These are phyloP conservation scores for Crambe crambe DNA, from an alignment of 37 sponge, comb jelly and placozoan species.

Conservation along the genomic window DNA sequence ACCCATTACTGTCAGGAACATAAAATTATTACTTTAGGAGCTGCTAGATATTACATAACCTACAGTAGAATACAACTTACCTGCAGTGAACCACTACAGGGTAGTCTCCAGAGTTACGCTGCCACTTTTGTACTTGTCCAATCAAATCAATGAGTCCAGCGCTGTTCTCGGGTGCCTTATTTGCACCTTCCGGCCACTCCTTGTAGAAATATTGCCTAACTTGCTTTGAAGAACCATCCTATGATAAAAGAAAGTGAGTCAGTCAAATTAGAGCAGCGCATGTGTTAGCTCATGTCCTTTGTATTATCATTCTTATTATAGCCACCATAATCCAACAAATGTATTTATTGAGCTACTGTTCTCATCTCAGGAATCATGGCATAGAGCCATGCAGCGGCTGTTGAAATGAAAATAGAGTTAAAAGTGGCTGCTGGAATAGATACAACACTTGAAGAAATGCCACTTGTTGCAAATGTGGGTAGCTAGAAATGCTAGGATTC, in stretches of 20 bases:
- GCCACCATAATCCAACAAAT: too few relatives aligned
- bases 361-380: too few relatives aligned
- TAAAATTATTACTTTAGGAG: background rate
- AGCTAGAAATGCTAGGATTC: too few relatives aligned
- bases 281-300: too few relatives aligned
- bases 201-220: constrained; percentile 90
- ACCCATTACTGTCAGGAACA: constrained; percentile 55
- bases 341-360: too few relatives aligned
- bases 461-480: too few relatives aligned
- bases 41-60: background rate
- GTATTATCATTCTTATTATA: too few relatives aligned
- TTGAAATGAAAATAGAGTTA: too few relatives aligned
- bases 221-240: constrained; percentile 38
- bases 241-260: background rate
- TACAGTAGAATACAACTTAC: constrained; percentile 19
- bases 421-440: too few relatives aligned
- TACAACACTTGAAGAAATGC: too few relatives aligned
- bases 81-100: constrained; percentile 91
- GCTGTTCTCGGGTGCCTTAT: constrained; percentile 54
- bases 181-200: constrained; percentile 78
- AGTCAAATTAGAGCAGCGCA: too few relatives aligned
- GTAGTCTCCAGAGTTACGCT: constrained; percentile 64
- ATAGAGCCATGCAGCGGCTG: too few relatives aligned
- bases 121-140: constrained; percentile 89
- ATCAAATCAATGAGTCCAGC: constrained; percentile 81